Evolutionary conservation across 1,140 invertebrate genomes (phyloP).

Genomic region (Neotoxoptera formosana): DNA sequence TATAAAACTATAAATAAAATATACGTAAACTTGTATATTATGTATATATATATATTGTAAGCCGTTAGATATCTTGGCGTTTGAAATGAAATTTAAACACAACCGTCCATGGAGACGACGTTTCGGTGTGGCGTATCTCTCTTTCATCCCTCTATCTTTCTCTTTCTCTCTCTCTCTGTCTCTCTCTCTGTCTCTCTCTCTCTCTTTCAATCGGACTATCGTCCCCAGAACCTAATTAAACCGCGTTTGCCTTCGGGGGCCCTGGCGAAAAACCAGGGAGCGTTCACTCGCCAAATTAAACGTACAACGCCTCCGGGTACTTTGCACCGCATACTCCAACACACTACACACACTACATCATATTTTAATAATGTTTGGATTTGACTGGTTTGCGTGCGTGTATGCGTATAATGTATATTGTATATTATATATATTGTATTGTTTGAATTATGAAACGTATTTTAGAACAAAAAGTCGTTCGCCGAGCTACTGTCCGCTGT

Average conservation of each 20-base stretch:
- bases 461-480: conserved; percentile 13
- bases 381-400: background rate
- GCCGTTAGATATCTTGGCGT: background rate
- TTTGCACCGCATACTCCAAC: background rate
- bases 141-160: background rate
- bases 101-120: conserved; percentile 5
- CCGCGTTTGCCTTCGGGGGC: conserved; percentile 29
- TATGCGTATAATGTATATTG: background rate
- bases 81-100: conserved; percentile 44
- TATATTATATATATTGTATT: background rate
- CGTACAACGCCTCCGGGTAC: background rate
- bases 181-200: background rate
- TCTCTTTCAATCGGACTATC: background rate
- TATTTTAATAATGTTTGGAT: conserved; percentile 52
- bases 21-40: background rate
- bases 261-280: conserved; percentile 26
- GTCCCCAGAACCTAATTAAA: conserved; percentile 50
- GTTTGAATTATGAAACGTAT: background rate
- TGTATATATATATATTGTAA: background rate
- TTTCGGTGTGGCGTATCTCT: background rate
- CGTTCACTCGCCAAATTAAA: conserved; percentile 38
- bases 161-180: too few species aligned
- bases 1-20: background rate
- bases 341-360: background rate
- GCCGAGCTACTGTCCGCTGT: background rate